Conservation (phyloP, 2,113 vertebrate species). For the Apodemus speciosus region DNA sequence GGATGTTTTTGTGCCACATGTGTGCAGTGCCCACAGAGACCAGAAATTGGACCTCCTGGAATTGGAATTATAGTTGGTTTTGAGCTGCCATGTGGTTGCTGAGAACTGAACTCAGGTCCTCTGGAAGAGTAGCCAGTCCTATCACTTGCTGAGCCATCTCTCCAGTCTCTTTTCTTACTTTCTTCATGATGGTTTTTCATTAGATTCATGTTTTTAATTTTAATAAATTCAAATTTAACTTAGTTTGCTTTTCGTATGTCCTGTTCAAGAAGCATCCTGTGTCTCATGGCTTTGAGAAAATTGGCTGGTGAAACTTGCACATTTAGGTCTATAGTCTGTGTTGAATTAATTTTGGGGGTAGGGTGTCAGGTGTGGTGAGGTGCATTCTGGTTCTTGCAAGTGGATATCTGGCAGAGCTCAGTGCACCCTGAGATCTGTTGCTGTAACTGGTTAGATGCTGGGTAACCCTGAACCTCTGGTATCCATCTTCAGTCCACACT, state of each 20-base stretch:
- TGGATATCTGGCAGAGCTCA: neutral
- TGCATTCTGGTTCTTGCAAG: neutral
- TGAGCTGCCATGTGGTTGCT: neutral
- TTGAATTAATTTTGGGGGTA: neutral
- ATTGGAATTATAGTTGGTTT: neutral
- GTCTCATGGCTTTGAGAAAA: neutral
- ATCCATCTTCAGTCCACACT: neutral
- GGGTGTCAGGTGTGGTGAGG: neutral
- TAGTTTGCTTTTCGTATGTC: neutral
- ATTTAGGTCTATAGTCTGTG: neutral
- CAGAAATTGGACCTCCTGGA: neutral
- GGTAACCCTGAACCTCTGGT: neutral
- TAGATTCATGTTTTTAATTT: neutral
- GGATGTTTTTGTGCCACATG: neutral
- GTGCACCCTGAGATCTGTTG: accelerated
- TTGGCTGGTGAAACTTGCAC: neutral
- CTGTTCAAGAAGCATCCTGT: neutral
- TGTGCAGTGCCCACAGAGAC: neutral
- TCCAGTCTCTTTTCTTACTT: neutral
- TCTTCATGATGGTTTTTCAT: neutral
- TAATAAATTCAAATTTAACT: neutral
- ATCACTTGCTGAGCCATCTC: neutral
- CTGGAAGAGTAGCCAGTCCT: neutral
- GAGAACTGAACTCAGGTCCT: neutral
- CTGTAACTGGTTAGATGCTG: too few relatives aligned